Evolutionary conservation across 2,113 vertebrate species (phyloP).

Genomic region (Amphilophus citrinellus): DNA sequence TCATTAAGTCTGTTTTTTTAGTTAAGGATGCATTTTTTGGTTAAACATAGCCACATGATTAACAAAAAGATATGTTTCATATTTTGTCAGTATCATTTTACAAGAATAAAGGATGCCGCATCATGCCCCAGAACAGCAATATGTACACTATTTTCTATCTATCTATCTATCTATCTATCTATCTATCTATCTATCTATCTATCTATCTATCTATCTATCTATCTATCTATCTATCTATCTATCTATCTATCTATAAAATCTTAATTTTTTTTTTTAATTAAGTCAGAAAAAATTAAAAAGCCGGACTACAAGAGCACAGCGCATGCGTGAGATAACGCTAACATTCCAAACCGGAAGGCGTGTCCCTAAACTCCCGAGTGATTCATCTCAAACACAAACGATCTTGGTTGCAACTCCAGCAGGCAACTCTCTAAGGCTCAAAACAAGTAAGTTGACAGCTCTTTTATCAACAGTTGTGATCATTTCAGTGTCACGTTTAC

Average conservation of each 20-base stretch:
- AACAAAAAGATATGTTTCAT: neutral
- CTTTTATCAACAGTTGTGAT: neutral
- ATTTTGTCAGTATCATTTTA: neutral
- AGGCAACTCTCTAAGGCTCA: slow-evolving; percentile 21
- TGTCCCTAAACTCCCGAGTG: slow-evolving; percentile 31
- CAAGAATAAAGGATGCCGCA: neutral
- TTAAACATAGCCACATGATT: neutral
- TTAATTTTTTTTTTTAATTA: too few species aligned
- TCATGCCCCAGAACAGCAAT: too few species aligned
- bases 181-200: too few species aligned
- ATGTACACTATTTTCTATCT: too few species aligned
- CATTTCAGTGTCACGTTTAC: neutral
- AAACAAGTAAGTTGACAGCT: slow-evolving; percentile 73
- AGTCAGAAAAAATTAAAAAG: neutral
- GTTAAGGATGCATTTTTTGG: neutral
- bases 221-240: too few species aligned
- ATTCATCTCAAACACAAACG: slow-evolving; percentile 60
- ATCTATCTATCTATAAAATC: too few species aligned
- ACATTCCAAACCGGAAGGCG: slow-evolving; percentile 57
- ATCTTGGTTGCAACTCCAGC: slow-evolving; percentile 70
- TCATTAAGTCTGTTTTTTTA: neutral
- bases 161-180: too few species aligned
- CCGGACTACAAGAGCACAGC: neutral
- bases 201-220: too few species aligned
- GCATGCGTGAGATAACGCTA: slow-evolving; percentile 45